These are phyloP conservation scores for Colaptes auratus DNA, from an alignment of 2,113 vertebrate species.

Conservation along the genomic window DNA sequence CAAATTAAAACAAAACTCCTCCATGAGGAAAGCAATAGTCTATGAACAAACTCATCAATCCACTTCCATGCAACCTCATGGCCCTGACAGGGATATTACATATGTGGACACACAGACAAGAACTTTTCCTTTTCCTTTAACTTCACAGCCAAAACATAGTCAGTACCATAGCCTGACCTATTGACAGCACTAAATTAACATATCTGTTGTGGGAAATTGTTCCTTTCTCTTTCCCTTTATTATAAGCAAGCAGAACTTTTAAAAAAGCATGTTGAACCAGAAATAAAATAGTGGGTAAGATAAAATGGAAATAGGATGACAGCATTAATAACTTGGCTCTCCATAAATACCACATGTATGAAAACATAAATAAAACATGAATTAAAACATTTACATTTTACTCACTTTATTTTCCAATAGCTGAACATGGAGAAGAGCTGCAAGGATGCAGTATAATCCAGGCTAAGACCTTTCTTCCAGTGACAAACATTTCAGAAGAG, in stretches of 20 bases:
- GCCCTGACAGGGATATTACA: accelerated
- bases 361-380: background rate
- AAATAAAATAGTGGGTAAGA: background rate
- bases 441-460: background rate
- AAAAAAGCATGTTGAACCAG: background rate
- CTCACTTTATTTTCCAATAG: background rate
- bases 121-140: background rate
- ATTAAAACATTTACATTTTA: background rate
- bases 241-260: background rate
- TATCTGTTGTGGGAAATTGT: background rate
- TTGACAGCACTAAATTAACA: background rate
- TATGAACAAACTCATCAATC: accelerated
- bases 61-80: accelerated
- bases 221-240: background rate
- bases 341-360: background rate
- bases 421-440: background rate
- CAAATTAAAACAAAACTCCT: background rate
- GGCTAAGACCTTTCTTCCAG: background rate
- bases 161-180: background rate
- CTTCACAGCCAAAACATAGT: background rate
- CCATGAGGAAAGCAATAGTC: background rate
- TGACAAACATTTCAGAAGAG: background rate
- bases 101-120: accelerated
- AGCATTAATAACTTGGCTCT: background rate
- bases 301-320: background rate